Percentiles rank a stretch among this genome's conserved stretches.
phyloP scores from a whole-genome alignment of 2,113 vertebrate genomes.

The Saguinus midas region DNA sequence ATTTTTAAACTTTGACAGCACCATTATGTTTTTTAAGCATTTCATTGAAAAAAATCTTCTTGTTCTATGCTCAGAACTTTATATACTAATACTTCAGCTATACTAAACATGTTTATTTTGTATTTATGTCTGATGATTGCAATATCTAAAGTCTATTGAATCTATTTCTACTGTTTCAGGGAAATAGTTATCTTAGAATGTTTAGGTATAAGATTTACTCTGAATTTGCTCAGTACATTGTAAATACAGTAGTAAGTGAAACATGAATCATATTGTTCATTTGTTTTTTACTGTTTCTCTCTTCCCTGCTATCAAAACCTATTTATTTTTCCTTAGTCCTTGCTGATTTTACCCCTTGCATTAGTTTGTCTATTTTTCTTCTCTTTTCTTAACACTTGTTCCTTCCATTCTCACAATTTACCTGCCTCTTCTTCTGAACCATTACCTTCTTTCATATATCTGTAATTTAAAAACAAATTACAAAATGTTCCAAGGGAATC shows the following conservation, averaged over 20 bases:
- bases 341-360: background rate
- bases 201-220: background rate
- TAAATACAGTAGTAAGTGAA: background rate
- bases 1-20: background rate
- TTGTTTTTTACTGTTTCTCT: background rate
- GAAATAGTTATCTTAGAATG: background rate
- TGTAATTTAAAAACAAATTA: background rate
- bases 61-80: background rate
- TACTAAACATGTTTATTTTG: background rate
- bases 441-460: background rate
- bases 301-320: background rate
- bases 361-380: background rate
- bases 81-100: background rate
- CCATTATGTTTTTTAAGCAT: background rate
- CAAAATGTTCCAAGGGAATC: background rate
- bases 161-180: background rate
- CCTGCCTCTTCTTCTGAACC: background rate
- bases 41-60: background rate
- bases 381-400: background rate
- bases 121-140: background rate
- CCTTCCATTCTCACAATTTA: background rate
- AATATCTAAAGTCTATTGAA: background rate
- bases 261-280: background rate
- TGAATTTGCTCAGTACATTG: background rate
- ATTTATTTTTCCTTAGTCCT: background rate